phyloP scores from a whole-genome alignment of 2,113 vertebrate species.

The Anguilla japonica region DNA sequence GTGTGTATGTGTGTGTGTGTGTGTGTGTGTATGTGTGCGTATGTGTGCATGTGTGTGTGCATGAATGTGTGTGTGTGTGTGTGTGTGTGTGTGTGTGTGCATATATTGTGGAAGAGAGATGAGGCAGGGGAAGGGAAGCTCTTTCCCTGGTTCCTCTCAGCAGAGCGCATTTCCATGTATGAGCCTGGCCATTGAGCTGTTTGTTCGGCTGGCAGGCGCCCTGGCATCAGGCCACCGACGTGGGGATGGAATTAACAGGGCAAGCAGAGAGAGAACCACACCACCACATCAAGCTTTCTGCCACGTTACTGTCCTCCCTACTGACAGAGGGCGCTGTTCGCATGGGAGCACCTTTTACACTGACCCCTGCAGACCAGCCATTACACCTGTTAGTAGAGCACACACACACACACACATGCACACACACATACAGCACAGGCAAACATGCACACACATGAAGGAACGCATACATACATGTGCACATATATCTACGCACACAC shows the following conservation, averaged over 20 bases:
- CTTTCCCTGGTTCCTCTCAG: conserved; percentile 1
- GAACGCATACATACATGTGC: no score
- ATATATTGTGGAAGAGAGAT: not conserved
- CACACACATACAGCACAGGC: no score
- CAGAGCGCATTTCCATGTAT: conserved; percentile 36
- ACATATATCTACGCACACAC: not conserved
- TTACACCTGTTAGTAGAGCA: no score
- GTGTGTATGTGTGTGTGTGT: not conserved
- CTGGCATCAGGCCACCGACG: conserved; percentile 3
- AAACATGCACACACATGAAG: no score
- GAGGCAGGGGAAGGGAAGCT: not conserved
- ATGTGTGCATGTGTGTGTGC: not conserved
- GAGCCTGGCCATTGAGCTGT: conserved; percentile 1
- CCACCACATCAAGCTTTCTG: not conserved
- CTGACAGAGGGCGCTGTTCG: not conserved
- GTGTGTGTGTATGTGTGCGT: not conserved
- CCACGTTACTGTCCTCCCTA: not conserved
- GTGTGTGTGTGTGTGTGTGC: not conserved
- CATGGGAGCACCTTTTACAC: not conserved
- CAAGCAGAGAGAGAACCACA: not conserved
- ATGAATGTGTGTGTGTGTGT: not conserved
- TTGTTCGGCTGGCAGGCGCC: not conserved
- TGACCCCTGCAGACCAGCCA: not conserved
- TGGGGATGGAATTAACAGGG: conserved; percentile 29
- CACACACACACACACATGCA: no score